phyloP scores from a whole-genome alignment of 2,797 vertebrate species.

The Paguma larvata region DNA sequence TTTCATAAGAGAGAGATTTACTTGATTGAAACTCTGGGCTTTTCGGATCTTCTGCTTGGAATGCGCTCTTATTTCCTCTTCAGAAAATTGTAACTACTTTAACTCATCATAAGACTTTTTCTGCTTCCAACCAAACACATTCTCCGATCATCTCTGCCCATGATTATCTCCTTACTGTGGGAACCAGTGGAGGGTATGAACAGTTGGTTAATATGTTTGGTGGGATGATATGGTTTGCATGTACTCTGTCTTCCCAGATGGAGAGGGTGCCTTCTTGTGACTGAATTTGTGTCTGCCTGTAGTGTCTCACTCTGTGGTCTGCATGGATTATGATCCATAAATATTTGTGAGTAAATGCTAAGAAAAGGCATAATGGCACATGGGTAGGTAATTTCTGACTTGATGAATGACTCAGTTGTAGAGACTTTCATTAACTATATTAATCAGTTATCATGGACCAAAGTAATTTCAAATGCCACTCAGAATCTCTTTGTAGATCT shows the following conservation, averaged over 20 bases:
- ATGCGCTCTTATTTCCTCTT: neutral
- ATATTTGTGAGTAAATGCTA: neutral
- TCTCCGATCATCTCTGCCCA: neutral
- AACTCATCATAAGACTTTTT: neutral
- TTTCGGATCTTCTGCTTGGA: neutral
- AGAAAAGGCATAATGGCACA: neutral
- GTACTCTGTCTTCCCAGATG: neutral
- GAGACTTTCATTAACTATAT: neutral
- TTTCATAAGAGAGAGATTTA: constrained; percentile 28
- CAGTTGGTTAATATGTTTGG: neutral
- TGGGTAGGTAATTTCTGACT: neutral
- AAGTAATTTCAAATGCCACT: neutral
- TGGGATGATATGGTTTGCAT: neutral
- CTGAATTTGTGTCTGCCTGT: neutral
- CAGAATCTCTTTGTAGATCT: neutral
- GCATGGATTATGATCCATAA: neutral
- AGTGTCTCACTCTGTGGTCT: neutral
- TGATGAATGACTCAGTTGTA: neutral
- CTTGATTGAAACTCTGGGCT: neutral
- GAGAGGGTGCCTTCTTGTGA: neutral
- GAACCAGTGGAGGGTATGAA: neutral
- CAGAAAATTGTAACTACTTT: neutral
- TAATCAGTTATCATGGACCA: neutral
- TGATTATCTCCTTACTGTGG: neutral
- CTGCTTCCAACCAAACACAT: constrained; percentile 15